Base-by-base conservation (phyloP, 1,140 invertebrate genomes). In the Hyles vespertilio region DNA sequence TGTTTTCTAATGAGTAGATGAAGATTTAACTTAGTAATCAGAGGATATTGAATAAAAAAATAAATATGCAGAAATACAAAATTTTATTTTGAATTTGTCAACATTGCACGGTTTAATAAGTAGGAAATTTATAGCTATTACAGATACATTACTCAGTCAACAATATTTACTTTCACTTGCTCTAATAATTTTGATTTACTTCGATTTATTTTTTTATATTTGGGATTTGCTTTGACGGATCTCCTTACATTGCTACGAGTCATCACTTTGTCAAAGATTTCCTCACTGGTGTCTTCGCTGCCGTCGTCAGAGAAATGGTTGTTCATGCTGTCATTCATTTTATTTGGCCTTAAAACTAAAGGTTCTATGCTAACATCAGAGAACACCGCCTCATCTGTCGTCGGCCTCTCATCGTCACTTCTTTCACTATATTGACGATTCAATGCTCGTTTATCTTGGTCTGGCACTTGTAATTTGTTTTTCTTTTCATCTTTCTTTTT, bases 281-380 rank as follows among this genome's bases (percentile, higher is more conserved):
- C 86, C 78, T 88, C 84, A 77, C 85, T 87, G 58, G 84, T 87
- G 36, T 87, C 84, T 60, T 89, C 86, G 50, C 86, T 89, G 43
- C 79, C 85, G 49, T 89, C 86, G 60, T 87, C 86, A 50, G 86
- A 86, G 56, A 89, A 89, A 51, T 89, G 83, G 63, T 89, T 89
- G 34, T 82, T 86, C 83, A 89, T 87, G 65, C 86, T 89, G 33
- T 87, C 84, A 51, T 86, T 85, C 63, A 84, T 65, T 74, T 83
- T 82, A 62, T 84, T 87, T 47, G 84, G 74, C 56, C 76, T 76
- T n/a, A 86, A 63, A 33, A 84, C 40, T 36, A 86, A 59, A 52
- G 77, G 72, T 65, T 78, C 84, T 7, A 74, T 56, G 12, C 67
- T 62, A 43, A 72, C 69, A 61, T 87, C 85, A 5, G 77, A 85